A percentile compares a stretch with the other conserved stretches of the same genome.
These are phyloP conservation scores for Diaphora mendica DNA, from an alignment of 2,888 invertebrate genomes.

Conservation along the genomic window DNA sequence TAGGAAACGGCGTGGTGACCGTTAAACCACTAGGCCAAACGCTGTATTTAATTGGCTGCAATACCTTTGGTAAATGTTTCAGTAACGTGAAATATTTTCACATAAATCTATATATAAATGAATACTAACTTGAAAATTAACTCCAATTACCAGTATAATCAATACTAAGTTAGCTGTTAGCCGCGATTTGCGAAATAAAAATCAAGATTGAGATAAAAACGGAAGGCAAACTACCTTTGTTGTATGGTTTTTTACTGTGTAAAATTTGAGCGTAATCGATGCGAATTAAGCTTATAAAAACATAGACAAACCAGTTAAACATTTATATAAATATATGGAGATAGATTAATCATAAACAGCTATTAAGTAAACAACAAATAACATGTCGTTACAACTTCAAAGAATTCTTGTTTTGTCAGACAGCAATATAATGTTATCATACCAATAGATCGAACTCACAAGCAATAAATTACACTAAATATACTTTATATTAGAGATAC, in stretches of 20 bases:
- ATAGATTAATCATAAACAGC: background rate
- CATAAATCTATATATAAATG: background rate
- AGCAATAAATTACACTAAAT: background rate
- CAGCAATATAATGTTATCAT: background rate
- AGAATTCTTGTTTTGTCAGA: background rate
- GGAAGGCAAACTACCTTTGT: no score
- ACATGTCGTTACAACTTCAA: background rate
- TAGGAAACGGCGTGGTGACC: no score
- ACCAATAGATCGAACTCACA: background rate
- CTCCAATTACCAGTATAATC: background rate
- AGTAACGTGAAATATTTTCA: background rate
- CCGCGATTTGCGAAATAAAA: no score
- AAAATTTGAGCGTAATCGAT: no score
- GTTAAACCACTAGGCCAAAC: no score
- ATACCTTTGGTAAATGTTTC: background rate
- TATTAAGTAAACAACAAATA: background rate
- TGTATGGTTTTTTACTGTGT: no score
- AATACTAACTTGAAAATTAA: background rate
- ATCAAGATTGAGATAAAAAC: no score
- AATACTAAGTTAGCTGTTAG: background rate
- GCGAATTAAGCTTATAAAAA: no score
- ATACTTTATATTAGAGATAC: background rate
- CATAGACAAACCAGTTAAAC: no score
- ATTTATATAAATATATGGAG: no score
- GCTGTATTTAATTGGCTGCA: background rate